Percentiles rank a stretch among this genome's conserved stretches.
Conservation (phyloP, 2,797 vertebrate species). For the Sebastes taczanowskii region DNA sequence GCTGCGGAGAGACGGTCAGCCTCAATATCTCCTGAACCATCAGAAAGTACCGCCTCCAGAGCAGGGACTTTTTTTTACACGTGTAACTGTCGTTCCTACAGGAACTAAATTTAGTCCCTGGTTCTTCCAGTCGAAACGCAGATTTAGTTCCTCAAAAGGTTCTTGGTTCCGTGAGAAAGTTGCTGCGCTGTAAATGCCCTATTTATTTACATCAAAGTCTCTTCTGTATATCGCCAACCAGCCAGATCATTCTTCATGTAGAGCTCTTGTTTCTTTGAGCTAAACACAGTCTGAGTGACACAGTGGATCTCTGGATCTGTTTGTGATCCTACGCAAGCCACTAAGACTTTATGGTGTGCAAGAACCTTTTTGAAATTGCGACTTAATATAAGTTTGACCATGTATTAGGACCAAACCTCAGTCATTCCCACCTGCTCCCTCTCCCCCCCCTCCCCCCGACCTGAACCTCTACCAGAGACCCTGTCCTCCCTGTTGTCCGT, state of each 20-base stretch:
- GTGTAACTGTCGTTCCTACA: background rate
- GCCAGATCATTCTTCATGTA: background rate
- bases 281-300: background rate
- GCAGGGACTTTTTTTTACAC: background rate
- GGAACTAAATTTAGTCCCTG: background rate
- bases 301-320: background rate
- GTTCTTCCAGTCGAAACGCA: background rate
- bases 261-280: background rate
- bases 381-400: background rate
- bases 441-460: background rate
- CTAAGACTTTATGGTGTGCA: background rate
- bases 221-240: background rate
- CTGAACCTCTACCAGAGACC: constrained; percentile 38
- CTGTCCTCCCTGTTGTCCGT: constrained; percentile 48
- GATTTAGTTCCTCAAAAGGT: background rate
- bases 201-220: background rate
- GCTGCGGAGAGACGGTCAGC: background rate
- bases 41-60: background rate
- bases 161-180: background rate
- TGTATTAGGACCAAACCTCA: constrained; percentile 2
- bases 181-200: background rate
- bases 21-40: background rate
- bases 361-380: background rate
- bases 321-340: background rate
- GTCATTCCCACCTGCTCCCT: constrained; percentile 38